Evolutionary conservation across 2,113 vertebrate genomes (phyloP), one percentile per base, ranked within the genome.

Genomic region (Pandion haliaetus): DNA sequence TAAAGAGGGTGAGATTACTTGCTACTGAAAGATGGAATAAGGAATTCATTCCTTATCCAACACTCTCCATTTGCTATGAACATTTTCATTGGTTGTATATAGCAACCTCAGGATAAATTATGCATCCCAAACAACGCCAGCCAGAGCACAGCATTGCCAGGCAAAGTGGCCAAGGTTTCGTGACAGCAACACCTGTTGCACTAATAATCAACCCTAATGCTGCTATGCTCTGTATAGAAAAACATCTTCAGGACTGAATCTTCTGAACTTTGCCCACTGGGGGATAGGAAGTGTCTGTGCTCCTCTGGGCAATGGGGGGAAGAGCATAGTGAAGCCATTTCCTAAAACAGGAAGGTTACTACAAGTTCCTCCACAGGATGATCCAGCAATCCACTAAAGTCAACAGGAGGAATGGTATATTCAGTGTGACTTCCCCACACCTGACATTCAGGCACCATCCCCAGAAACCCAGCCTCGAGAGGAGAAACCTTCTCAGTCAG

Each of bases 221-320:
- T 82, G 52, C 31, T 26, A 2, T 25, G 32, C 8, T 54, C 38
- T 28, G 3, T 5, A 5, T 8, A 42, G 52, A 67, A 58, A 86
- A 79, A 49, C 42, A 47, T 19, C 57, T 21, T 34, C 42, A 85
- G 44, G 26, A 38, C 25, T 66, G 55, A 84, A 40, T 7, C 38
- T 55, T 52, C 36, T 42, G 32, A 58, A 2, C 79, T 49, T 38
- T 73, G 49, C 34, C 34, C 31, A 11, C 0, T 8, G 0, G 6
- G 57, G 32, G 10, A 32, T 1, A 38, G 40, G 49, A 44, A 36
- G 40, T 31, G 20, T 29, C 71, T 52, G 34, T 10, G 6, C 49
- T 57, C 25, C 57, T 44, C n/a, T 34, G 34, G 36, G 66, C 25
- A 59, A 55, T 1, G 6, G 8, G 1, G 42, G 18, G 1, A 78